Conservation (phyloP, 2,113 vertebrate genomes). For the Pontoporia blainvillei region DNA sequence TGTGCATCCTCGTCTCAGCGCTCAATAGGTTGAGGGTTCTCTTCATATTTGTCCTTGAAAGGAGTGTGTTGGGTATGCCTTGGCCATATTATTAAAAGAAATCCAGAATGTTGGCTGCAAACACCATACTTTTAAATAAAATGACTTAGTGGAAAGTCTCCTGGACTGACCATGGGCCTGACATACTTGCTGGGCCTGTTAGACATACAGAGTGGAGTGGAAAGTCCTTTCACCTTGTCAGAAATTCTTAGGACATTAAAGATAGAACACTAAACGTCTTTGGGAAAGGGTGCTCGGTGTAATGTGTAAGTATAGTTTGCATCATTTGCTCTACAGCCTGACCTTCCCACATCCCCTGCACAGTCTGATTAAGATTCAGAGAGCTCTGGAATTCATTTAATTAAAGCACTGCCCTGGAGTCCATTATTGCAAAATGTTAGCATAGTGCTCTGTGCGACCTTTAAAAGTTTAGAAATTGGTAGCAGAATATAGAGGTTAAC, state of each 20-base stretch:
- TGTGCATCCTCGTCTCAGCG: background rate
- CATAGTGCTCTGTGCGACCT: background rate
- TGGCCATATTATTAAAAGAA: background rate
- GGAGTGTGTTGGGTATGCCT: background rate
- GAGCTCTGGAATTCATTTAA: constrained; percentile 51
- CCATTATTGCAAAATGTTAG: constrained; percentile 50
- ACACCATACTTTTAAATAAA: background rate
- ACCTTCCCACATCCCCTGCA: background rate
- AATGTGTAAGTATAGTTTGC: background rate
- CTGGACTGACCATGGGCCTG: background rate
- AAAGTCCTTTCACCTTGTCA: background rate
- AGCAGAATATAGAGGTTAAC: background rate
- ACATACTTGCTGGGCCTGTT: background rate
- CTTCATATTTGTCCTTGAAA: background rate
- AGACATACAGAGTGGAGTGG: background rate
- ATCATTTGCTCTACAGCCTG: background rate
- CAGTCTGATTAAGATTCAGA: constrained; percentile 44
- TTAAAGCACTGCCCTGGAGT: background rate
- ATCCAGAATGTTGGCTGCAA: background rate
- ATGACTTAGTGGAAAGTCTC: background rate
- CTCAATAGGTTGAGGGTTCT: background rate
- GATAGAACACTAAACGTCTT: background rate
- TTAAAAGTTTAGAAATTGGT: background rate
- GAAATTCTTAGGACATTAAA: background rate
- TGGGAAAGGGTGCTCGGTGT: background rate